Evolutionary conservation across 2,888 invertebrate species (phyloP).

Genomic region (Drosophila cognata): DNA sequence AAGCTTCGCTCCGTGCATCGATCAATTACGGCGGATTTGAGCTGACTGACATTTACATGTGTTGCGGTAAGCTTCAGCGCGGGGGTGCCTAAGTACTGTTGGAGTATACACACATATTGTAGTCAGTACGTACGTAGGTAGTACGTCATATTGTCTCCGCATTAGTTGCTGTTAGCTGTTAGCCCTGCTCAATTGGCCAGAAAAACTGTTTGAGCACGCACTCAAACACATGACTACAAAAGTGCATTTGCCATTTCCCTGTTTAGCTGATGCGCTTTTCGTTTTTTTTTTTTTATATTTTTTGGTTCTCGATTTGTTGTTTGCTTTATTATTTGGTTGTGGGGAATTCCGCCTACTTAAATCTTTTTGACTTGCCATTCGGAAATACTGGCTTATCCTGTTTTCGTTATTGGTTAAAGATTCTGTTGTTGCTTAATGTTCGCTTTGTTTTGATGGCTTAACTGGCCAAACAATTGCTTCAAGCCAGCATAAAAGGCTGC

Average conservation of each 20-base stretch:
- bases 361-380: slow-evolving; percentile 81
- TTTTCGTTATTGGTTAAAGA: slow-evolving; percentile 80
- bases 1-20: slow-evolving; percentile 74
- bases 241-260: slow-evolving; percentile 55
- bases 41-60: slow-evolving; percentile 71
- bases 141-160: slow-evolving; percentile 27
- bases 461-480: slow-evolving; percentile 63
- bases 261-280: slow-evolving; percentile 41
- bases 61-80: slow-evolving; percentile 68
- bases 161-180: slow-evolving; percentile 42
- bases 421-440: slow-evolving; percentile 62
- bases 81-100: slow-evolving; percentile 42
- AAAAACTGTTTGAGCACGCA: slow-evolving; percentile 74
- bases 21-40: slow-evolving; percentile 79
- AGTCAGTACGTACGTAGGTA: slow-evolving; percentile 3
- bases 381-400: slow-evolving; percentile 82
- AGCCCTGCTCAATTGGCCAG: slow-evolving; percentile 71
- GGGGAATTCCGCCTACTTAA: slow-evolving; percentile 81
- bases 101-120: slow-evolving; percentile 1
- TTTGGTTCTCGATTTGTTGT: slow-evolving; percentile 21
- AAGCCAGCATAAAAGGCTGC: slow-evolving; percentile 3
- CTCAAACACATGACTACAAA: slow-evolving; percentile 73
- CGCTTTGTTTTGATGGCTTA: slow-evolving; percentile 70
- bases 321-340: slow-evolving; percentile 33
- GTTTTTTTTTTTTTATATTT: slow-evolving; percentile 7